Conservation (phyloP, 2,888 invertebrate genomes). For the Papilio gigon region DNA sequence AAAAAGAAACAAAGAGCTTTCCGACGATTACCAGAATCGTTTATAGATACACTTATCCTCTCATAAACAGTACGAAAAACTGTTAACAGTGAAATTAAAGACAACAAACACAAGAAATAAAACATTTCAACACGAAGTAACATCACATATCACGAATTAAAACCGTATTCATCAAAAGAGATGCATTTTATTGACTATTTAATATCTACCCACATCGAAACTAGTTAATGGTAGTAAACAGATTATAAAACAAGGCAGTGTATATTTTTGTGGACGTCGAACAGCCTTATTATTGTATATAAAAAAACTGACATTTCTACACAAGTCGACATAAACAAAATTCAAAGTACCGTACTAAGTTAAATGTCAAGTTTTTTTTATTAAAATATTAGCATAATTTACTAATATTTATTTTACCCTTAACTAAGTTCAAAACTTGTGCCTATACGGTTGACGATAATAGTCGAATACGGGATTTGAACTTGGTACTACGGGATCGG, state of each 20-base stretch:
- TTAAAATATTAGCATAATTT: too few species aligned
- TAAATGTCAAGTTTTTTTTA: too few species aligned
- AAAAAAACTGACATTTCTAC: too few species aligned
- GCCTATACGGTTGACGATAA: too few species aligned
- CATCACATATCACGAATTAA: not conserved
- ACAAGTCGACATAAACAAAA: too few species aligned
- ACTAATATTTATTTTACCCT: too few species aligned
- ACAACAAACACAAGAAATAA: conserved; percentile 18
- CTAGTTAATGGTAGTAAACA: not conserved
- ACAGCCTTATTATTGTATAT: not conserved
- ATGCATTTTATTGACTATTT: not conserved
- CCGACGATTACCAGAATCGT: not conserved
- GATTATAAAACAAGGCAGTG: not conserved
- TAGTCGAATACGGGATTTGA: too few species aligned
- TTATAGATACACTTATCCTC: not conserved
- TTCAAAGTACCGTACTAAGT: too few species aligned
- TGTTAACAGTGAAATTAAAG: not conserved
- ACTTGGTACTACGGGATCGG: too few species aligned
- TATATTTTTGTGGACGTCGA: not conserved
- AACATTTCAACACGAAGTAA: conserved; percentile 5
- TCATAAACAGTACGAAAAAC: not conserved
- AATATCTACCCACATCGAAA: conserved; percentile 13
- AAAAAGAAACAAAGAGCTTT: not conserved
- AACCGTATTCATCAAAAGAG: not conserved
- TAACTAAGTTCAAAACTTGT: too few species aligned